Conservation (phyloP, 2,888 invertebrate genomes). For the Quadroppia sp. region DNA sequence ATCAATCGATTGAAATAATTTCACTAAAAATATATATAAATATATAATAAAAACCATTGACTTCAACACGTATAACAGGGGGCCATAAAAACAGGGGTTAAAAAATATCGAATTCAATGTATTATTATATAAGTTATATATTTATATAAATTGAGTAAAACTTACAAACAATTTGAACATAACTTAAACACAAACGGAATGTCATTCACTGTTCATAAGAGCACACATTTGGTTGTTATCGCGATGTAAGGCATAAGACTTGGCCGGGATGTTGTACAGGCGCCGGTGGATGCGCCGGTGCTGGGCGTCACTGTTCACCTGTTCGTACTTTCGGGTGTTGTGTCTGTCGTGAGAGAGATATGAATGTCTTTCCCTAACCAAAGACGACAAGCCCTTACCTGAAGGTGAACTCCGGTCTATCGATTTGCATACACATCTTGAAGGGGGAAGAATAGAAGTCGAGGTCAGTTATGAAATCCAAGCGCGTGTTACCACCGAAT, state of each 20-base stretch:
- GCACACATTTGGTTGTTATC: slow-evolving; percentile 75
- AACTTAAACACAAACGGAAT: neutral
- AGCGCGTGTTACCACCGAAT: slow-evolving; percentile 63
- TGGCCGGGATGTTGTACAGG: slow-evolving; percentile 61
- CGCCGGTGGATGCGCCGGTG: slow-evolving; percentile 60
- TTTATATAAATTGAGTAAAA: neutral
- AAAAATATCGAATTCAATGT: neutral
- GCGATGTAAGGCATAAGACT: slow-evolving; percentile 68
- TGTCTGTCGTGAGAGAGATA: slow-evolving; percentile 60
- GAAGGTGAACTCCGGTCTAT: slow-evolving; percentile 63
- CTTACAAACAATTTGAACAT: neutral
- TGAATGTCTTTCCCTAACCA: too few species aligned
- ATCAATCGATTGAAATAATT: neutral
- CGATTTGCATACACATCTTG: slow-evolving; percentile 70
- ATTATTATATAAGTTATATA: neutral
- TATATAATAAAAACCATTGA: neutral
- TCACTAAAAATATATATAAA: slow-evolving; percentile 17
- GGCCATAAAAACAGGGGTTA: neutral
- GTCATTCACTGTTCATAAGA: slow-evolving; percentile 49
- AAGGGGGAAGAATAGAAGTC: slow-evolving; percentile 69
- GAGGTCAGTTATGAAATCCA: slow-evolving; percentile 68
- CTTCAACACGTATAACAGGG: neutral
- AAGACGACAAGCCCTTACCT: slow-evolving; percentile 55
- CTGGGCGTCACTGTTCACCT: slow-evolving; percentile 62
- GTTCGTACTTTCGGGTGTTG: slow-evolving; percentile 63